These are phyloP conservation scores for Grammomys surdaster DNA, from an alignment of 2,113 vertebrate species.

Conservation along the genomic window DNA sequence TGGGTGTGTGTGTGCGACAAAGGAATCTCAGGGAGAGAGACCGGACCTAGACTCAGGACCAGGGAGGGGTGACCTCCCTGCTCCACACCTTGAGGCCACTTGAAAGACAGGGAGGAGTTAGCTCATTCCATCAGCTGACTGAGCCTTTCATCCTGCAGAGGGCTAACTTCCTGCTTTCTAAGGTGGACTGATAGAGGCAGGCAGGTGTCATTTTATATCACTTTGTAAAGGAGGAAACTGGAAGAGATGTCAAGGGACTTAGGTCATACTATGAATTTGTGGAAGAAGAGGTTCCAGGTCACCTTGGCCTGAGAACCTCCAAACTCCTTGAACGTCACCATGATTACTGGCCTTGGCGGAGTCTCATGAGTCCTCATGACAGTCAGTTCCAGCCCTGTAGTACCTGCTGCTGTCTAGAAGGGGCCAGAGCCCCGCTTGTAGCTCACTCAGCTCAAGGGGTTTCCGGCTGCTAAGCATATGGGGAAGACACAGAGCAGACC, in stretches of 20 bases:
- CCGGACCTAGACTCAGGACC: background rate
- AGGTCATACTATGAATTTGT: background rate
- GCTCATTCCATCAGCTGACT: background rate
- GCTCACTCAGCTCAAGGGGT: conserved; percentile 69
- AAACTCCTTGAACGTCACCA: background rate
- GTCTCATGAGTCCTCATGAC: background rate
- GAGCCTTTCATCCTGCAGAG: background rate
- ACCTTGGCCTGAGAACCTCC: background rate
- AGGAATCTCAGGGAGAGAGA: background rate
- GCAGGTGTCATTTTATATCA: background rate
- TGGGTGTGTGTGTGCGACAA: no score
- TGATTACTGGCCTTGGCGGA: background rate
- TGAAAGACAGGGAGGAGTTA: conserved; percentile 33
- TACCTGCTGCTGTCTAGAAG: background rate
- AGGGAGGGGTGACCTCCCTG: background rate
- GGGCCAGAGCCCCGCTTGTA: background rate
- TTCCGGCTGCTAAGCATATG: background rate
- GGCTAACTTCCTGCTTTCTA: background rate
- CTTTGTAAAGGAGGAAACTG: background rate
- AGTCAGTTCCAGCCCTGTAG: background rate
- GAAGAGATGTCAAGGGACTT: background rate
- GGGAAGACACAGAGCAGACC: background rate
- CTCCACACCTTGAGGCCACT: background rate
- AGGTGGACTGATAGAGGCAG: background rate
- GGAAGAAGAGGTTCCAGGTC: background rate